Evolutionary conservation across 2,888 invertebrate genomes (phyloP).

Genomic region (Alviniconcha strummeri): DNA sequence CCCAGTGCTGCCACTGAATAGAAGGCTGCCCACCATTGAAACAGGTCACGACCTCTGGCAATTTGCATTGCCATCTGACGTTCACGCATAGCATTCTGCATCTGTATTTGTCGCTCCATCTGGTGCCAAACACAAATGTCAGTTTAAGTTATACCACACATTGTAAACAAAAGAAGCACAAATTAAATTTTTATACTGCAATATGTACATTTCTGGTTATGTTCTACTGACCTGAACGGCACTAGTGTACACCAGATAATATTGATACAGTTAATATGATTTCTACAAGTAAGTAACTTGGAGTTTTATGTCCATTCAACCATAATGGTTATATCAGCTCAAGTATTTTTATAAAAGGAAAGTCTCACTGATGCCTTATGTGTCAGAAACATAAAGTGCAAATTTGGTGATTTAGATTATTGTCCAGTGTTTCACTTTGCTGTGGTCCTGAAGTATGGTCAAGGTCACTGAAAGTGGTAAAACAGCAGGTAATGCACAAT

Average conservation of each 20-base stretch:
- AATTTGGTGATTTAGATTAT: no score
- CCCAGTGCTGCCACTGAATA: conserved; percentile 78
- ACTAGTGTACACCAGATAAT: neutral
- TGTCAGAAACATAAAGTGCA: no score
- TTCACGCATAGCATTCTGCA: conserved; percentile 87
- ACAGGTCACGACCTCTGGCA: conserved; percentile 82
- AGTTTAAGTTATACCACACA: neutral
- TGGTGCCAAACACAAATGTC: conserved; percentile 41
- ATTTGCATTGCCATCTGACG: conserved; percentile 82
- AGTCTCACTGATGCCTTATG: no score
- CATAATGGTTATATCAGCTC: neutral
- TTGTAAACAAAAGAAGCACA: no score
- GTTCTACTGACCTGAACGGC: neutral
- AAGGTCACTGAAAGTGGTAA: neutral
- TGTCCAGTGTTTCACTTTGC: no score
- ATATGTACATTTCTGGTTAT: no score
- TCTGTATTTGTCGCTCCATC: conserved; percentile 87
- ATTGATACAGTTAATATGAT: no score
- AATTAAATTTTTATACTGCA: no score
- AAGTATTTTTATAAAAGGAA: neutral
- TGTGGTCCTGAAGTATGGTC: neutral
- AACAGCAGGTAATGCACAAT: neutral
- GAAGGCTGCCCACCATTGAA: conserved; percentile 84
- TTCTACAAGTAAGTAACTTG: neutral
- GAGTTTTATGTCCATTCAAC: neutral